phyloP scores from a whole-genome alignment of 2,797 vertebrate genomes.

The Otolemur crassicaudatus region DNA sequence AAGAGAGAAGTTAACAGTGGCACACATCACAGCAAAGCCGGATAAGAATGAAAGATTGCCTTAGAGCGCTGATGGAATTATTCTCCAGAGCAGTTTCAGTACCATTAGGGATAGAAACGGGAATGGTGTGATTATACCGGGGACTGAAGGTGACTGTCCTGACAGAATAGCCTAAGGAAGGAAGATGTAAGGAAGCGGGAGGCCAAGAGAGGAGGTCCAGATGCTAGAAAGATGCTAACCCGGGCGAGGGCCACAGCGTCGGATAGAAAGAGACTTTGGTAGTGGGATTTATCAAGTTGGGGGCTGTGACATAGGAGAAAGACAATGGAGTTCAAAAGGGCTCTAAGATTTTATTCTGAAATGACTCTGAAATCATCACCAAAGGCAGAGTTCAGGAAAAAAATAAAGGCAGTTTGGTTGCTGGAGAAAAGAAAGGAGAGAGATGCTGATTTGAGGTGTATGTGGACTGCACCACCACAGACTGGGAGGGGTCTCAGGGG shows the following conservation, averaged over 20 bases:
- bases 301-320: neutral
- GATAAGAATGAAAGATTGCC: neutral
- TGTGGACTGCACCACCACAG: neutral
- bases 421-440: neutral
- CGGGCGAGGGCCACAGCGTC: neutral
- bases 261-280: neutral
- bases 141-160: neutral
- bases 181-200: neutral
- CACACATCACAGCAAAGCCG: neutral
- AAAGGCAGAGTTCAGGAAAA: neutral
- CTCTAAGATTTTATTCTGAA: neutral
- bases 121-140: neutral
- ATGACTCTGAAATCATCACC: neutral
- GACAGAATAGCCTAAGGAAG: neutral
- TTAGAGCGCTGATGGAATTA: neutral
- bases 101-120: neutral
- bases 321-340: neutral
- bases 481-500: neutral
- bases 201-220: neutral
- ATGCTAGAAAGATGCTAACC: neutral
- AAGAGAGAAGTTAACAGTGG: neutral
- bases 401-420: neutral
- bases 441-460: neutral
- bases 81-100: neutral
- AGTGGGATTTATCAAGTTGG: neutral